Conservation (phyloP, 2,888 invertebrate genomes). For the Apodemia duryi region DNA sequence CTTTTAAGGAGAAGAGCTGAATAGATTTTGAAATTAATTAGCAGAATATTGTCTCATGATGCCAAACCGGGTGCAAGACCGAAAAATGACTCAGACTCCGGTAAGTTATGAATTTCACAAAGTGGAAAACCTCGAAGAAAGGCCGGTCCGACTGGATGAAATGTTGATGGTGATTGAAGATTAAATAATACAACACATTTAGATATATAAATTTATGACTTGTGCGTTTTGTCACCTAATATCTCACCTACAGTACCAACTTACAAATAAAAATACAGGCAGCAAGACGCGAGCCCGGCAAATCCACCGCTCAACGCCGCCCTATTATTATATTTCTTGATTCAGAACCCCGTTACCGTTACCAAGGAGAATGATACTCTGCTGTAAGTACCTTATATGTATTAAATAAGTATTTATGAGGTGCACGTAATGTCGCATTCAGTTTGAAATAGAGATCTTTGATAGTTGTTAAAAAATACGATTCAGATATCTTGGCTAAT, state of each 20-base stretch:
- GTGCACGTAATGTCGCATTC: background rate
- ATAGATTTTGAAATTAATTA: too few species aligned
- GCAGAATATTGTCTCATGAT: too few species aligned
- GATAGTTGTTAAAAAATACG: background rate
- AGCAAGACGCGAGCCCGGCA: slow-evolving; percentile 44
- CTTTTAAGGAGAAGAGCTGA: too few species aligned
- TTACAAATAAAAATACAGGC: slow-evolving; percentile 69
- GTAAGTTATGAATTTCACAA: too few species aligned
- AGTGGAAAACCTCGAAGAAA: too few species aligned
- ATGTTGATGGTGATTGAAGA: too few species aligned
- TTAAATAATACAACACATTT: too few species aligned
- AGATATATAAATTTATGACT: too few species aligned
- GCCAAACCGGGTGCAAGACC: too few species aligned
- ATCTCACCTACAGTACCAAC: slow-evolving; percentile 33
- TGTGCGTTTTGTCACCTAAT: too few species aligned
- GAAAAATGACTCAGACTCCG: too few species aligned
- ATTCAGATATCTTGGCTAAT: background rate
- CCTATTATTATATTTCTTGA: slow-evolving; percentile 71
- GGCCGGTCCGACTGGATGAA: too few species aligned
- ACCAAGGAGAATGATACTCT: slow-evolving; percentile 21
- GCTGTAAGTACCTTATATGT: slow-evolving; percentile 15
- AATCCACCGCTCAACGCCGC: slow-evolving; percentile 51
- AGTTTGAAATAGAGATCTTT: slow-evolving; percentile 1
- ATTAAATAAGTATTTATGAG: slow-evolving; percentile 13
- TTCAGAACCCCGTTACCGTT: slow-evolving; percentile 36